A percentile compares a stretch with the other conserved stretches of the same genome.
Conservation (phyloP, 2,797 vertebrate species). For the Hemibagrus guttatus region DNA sequence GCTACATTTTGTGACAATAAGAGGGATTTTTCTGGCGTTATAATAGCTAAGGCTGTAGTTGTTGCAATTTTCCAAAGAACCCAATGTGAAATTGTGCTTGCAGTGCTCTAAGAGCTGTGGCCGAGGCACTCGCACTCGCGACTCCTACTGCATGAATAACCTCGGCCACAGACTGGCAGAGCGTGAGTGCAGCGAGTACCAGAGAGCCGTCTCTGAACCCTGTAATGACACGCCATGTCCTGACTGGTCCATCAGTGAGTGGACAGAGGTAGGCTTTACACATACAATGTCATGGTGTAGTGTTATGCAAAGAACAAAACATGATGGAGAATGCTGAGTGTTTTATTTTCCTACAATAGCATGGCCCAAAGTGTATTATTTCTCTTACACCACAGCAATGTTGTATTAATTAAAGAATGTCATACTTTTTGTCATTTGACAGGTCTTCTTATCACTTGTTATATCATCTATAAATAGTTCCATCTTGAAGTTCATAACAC, state of each 20-base stretch:
- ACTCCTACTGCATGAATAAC: slow-evolving; percentile 89
- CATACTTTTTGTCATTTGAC: background rate
- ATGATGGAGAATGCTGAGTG: background rate
- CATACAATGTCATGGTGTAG: background rate
- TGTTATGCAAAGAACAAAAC: background rate
- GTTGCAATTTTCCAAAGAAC: background rate
- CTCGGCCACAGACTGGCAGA: slow-evolving; percentile 84
- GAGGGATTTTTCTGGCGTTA: background rate
- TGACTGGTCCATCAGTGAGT: slow-evolving; percentile 85
- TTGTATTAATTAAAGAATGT: background rate
- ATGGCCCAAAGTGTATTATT: background rate
- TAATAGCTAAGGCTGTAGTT: background rate
- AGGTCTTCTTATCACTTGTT: background rate
- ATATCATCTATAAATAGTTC: background rate
- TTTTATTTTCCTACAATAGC: background rate
- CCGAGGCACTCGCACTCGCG: slow-evolving; percentile 80
- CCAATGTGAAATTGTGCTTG: background rate
- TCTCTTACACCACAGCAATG: background rate
- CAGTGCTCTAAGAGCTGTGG: slow-evolving; percentile 94
- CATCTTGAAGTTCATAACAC: background rate
- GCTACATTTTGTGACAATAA: background rate
- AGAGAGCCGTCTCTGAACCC: slow-evolving; percentile 72
- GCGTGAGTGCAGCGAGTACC: slow-evolving; percentile 81
- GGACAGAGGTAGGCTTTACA: slow-evolving; percentile 86
- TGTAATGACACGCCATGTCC: slow-evolving; percentile 89